Percentiles rank a stretch among this genome's conserved stretches.
Conservation (phyloP, 1,140 invertebrate genomes). For the Heliconius himera region DNA sequence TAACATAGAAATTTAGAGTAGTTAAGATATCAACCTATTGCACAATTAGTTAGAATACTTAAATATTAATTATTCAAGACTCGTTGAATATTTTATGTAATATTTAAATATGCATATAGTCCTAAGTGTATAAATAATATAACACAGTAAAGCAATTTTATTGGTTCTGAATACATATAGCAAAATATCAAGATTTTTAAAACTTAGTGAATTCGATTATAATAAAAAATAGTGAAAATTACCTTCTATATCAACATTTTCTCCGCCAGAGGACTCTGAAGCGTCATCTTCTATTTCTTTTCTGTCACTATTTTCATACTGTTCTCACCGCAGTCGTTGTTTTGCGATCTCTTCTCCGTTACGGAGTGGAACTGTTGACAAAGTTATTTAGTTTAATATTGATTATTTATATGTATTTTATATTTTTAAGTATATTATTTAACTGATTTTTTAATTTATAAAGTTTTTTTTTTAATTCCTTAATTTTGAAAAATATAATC, state of each 20-base stretch:
- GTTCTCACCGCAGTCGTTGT: slow-evolving; percentile 68
- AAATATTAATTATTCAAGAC: no score
- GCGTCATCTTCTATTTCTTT: slow-evolving; percentile 75
- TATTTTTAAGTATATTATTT: background rate
- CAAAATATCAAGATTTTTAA: background rate
- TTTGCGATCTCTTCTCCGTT: slow-evolving; percentile 70
- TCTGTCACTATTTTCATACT: slow-evolving; percentile 73
- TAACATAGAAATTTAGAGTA: no score
- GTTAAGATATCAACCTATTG: no score
- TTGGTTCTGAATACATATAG: background rate
- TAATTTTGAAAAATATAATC: no score
- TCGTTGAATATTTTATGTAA: no score
- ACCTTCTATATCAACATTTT: slow-evolving; percentile 78
- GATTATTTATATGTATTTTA: background rate
- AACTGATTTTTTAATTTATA: no score
- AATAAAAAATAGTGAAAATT: slow-evolving; percentile 2
- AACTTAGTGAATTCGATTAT: no score
- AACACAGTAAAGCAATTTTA: background rate
- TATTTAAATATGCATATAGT: no score
- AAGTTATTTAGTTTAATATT: slow-evolving; percentile 5
- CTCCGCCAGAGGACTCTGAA: slow-evolving; percentile 68
- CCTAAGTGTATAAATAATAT: background rate
- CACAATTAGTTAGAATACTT: no score
- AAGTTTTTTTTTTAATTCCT: no score
- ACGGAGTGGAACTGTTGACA: slow-evolving; percentile 71